Evolutionary conservation across 2,113 vertebrate genomes (phyloP).

Genomic region (Triplophysa tibetana): DNA sequence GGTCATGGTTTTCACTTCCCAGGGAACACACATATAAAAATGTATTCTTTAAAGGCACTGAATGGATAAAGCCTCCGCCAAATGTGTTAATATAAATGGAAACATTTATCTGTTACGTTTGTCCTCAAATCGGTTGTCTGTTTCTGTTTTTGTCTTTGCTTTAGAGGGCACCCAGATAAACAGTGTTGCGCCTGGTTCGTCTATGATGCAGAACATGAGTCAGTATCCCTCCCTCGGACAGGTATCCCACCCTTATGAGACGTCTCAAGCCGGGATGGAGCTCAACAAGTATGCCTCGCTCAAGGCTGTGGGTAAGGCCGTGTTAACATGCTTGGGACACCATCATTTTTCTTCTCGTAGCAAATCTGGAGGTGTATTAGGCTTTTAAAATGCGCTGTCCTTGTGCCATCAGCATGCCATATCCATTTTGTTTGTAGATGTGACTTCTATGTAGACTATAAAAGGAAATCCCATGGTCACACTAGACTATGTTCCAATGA

Average conservation of each 20-base stretch:
- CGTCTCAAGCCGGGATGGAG: conserved; percentile 86
- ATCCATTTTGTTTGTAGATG: too few species aligned
- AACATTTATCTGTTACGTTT: neutral
- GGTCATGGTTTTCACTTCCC: too few species aligned
- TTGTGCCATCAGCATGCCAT: too few species aligned
- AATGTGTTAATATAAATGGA: too few species aligned
- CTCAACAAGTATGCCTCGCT: conserved; percentile 96
- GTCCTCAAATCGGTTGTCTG: neutral
- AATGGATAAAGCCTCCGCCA: too few species aligned
- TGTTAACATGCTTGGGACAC: neutral
- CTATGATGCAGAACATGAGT: conserved; percentile 67
- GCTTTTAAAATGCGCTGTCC: too few species aligned
- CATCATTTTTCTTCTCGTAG: neutral
- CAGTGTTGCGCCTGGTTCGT: conserved; percentile 88
- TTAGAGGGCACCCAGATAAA: conserved; percentile 92
- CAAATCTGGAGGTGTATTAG: neutral
- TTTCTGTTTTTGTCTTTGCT: conserved; percentile 48
- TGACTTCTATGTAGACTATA: too few species aligned
- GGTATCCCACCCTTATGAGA: conserved; percentile 91
- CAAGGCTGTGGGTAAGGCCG: conserved; percentile 92
- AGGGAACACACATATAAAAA: too few species aligned
- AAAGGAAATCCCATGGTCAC: too few species aligned
- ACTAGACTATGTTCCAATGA: too few species aligned
- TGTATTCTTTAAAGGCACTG: too few species aligned
- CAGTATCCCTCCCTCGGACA: conserved; percentile 83